Percentiles rank a stretch among this genome's conserved stretches.
These are phyloP conservation scores for Halisarca cf. caerulea DNA, from an alignment of 37 sponge, comb jelly and placozoan species.

Conservation along the genomic window DNA sequence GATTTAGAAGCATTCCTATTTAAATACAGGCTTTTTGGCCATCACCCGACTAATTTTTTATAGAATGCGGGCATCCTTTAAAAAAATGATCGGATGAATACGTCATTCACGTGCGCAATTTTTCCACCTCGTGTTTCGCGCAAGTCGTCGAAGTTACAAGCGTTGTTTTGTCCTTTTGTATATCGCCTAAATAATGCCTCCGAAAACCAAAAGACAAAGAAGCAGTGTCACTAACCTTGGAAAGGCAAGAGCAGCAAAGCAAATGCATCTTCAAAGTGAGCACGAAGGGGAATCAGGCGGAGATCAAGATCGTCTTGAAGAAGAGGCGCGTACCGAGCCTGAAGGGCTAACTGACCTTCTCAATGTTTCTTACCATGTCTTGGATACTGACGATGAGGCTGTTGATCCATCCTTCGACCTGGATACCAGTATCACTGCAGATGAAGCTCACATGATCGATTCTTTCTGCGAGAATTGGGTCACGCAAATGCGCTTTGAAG, in stretches of 20 bases:
- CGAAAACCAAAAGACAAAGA: slow-evolving; percentile 42
- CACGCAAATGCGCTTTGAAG: slow-evolving; percentile 19
- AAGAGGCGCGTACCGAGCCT: not conserved
- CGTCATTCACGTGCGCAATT: no score
- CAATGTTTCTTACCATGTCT: slow-evolving; percentile 37
- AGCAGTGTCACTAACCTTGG: slow-evolving; percentile 6
- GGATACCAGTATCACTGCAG: slow-evolving; percentile 26
- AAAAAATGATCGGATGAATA: no score
- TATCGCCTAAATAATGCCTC: slow-evolving; percentile 60
- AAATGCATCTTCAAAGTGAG: not conserved
- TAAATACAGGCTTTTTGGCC: no score
- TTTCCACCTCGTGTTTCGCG: no score
- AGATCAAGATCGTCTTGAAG: not conserved
- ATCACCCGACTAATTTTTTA: no score
- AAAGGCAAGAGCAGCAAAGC: slow-evolving; percentile 36
- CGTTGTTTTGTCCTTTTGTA: no score
- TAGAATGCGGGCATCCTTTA: no score
- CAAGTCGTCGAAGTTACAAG: no score
- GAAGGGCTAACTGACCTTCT: slow-evolving; percentile 26
- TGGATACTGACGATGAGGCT: slow-evolving; percentile 60
- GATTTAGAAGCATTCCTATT: no score
- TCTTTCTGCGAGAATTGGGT: slow-evolving; percentile 59
- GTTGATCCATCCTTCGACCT: slow-evolving; percentile 44
- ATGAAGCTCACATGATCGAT: slow-evolving; percentile 31
- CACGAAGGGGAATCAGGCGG: not conserved